Conservation (phyloP, 1,140 invertebrate genomes). For the Mycetomoellerius zeteki region DNA sequence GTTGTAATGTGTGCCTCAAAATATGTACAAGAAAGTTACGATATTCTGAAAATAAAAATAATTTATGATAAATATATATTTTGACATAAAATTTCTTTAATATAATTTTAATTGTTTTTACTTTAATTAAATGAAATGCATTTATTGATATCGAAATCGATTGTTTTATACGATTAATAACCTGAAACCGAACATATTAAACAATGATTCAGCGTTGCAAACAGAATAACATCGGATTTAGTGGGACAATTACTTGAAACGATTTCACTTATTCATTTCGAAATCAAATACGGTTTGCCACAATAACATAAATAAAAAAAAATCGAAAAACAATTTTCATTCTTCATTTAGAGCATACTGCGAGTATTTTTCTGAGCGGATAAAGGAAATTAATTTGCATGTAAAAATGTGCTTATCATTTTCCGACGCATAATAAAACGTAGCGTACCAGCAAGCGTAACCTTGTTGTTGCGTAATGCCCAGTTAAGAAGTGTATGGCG, state of each 20-base stretch:
- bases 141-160: not conserved
- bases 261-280: slow-evolving; percentile 4
- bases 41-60: not conserved
- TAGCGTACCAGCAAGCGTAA: not conserved
- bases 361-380: not conserved
- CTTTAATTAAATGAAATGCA: not conserved
- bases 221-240: not conserved
- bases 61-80: not conserved
- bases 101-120: not conserved
- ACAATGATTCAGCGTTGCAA: not conserved
- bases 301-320: slow-evolving; percentile 7
- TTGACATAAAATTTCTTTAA: not conserved
- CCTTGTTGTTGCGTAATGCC: slow-evolving; percentile 10
- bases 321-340: not conserved
- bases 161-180: not conserved
- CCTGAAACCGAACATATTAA: not conserved
- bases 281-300: not conserved
- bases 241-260: not conserved
- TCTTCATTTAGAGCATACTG: not conserved
- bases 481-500: not conserved
- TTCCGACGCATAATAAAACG: slow-evolving; percentile 3
- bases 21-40: not conserved
- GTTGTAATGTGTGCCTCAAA: not conserved
- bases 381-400: slow-evolving; percentile 20
- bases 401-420: slow-evolving; percentile 18